Conservation (phyloP, 2,797 vertebrate genomes). For the Oceanodroma leucorhoa region DNA sequence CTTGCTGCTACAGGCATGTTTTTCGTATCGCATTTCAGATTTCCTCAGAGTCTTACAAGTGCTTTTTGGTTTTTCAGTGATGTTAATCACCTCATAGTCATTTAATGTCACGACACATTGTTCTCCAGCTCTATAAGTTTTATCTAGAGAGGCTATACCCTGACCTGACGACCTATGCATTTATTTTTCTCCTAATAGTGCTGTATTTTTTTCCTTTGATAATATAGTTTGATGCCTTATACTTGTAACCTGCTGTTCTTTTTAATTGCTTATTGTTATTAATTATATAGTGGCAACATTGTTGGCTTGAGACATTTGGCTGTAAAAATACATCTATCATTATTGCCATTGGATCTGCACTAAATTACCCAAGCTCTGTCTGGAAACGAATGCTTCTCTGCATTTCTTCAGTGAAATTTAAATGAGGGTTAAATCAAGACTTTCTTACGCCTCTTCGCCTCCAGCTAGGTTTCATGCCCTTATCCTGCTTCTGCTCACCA, state of each 20-base stretch:
- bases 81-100: conserved; percentile 55
- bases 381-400: conserved; percentile 51
- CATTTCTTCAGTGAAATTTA: conserved; percentile 54
- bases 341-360: conserved; percentile 59
- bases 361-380: conserved; percentile 56
- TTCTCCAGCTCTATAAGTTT: conserved; percentile 17
- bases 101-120: conserved; percentile 30
- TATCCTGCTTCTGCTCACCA: neutral
- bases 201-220: conserved; percentile 40
- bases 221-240: conserved; percentile 65
- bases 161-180: conserved; percentile 5
- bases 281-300: conserved; percentile 66
- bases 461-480: neutral
- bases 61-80: conserved; percentile 28
- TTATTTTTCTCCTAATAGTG: conserved; percentile 47
- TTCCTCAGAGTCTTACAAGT: conserved; percentile 14
- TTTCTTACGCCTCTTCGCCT: neutral
- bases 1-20: neutral
- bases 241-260: conserved; percentile 69
- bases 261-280: conserved; percentile 79
- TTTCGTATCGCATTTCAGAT: conserved; percentile 18
- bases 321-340: conserved; percentile 70
- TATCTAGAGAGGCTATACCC: conserved; percentile 17
- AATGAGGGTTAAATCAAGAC: conserved; percentile 36
- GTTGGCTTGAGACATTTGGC: conserved; percentile 69